Percentiles rank a stretch among this genome's conserved stretches.
These are phyloP conservation scores for Rhinichthys klamathensis DNA, from an alignment of 2,113 vertebrate genomes.

Conservation along the genomic window DNA sequence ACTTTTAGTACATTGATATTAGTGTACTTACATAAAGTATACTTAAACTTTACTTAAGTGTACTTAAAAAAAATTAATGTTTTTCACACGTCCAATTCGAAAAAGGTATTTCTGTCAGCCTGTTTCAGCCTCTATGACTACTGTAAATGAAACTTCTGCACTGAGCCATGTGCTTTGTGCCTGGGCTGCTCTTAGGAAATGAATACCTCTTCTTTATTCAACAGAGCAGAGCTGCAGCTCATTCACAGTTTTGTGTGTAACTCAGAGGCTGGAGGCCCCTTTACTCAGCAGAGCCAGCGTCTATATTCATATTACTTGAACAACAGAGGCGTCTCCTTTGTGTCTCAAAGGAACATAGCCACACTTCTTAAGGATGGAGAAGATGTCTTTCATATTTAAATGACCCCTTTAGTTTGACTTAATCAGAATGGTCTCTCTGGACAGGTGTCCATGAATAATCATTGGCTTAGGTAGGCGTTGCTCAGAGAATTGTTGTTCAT, in stretches of 20 bases:
- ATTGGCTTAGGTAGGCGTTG: constrained; percentile 41
- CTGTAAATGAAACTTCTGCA: constrained; percentile 1
- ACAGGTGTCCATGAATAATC: constrained; percentile 56
- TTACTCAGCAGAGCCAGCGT: not conserved
- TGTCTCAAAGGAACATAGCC: constrained; percentile 28
- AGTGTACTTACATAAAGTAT: too few relatives aligned
- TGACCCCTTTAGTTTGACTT: constrained; percentile 39
- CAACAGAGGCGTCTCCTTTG: constrained; percentile 30
- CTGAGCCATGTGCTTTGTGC: constrained; percentile 14
- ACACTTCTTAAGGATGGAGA: constrained; percentile 18
- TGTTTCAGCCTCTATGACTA: not conserved
- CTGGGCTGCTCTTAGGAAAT: constrained; percentile 35
- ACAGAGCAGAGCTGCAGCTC: constrained; percentile 15
- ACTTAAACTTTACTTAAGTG: too few relatives aligned
- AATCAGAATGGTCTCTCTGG: constrained; percentile 36
- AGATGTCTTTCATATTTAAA: constrained; percentile 52
- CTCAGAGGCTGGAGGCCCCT: constrained; percentile 22
- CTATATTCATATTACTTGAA: constrained; percentile 38
- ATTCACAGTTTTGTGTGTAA: constrained; percentile 36
- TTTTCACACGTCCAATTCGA: not conserved
- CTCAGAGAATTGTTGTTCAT: constrained; percentile 42
- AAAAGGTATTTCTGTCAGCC: not conserved
- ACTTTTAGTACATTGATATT: too few relatives aligned
- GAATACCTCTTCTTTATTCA: constrained; percentile 41
- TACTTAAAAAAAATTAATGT: too few relatives aligned